A percentile compares a stretch with the other conserved stretches of the same genome.
phyloP scores from a whole-genome alignment of 2,888 invertebrate genomes.

The Opisthograptis luteolata region DNA sequence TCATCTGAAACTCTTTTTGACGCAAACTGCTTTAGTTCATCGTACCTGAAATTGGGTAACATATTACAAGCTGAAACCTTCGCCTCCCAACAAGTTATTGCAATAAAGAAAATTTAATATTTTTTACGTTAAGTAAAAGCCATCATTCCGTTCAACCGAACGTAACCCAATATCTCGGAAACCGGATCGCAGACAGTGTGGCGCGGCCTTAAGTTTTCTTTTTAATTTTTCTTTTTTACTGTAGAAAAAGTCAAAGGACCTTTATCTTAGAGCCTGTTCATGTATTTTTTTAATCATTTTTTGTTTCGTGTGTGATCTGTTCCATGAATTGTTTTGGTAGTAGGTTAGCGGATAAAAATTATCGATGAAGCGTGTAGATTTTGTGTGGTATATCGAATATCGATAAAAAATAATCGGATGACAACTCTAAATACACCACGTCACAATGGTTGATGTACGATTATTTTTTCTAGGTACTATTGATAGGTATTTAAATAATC shows the following conservation, averaged over 20 bases:
- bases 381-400: conserved; percentile 20
- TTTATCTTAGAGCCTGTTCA: conserved; percentile 62
- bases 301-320: conserved; percentile 73
- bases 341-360: conserved; percentile 11
- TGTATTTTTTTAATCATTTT: conserved; percentile 53
- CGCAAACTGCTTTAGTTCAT: no score
- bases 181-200: conserved; percentile 84
- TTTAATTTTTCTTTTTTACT: conserved; percentile 64
- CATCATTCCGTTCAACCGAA: conserved; percentile 25
- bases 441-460: no score
- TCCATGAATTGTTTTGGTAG: conserved; percentile 37
- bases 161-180: conserved; percentile 78
- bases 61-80: conserved; percentile 3
- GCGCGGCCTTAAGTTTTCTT: conserved; percentile 78
- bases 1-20: no score
- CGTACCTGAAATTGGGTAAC: background rate
- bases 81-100: conserved; percentile 27
- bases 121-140: conserved; percentile 28
- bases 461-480: no score
- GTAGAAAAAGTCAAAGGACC: conserved; percentile 70
- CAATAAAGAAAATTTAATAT: conserved; percentile 31
- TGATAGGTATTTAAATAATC: no score
- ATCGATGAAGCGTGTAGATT: conserved; percentile 27
- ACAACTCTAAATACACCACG: no score
- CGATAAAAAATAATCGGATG: conserved; percentile 20